Conservation (phyloP, 2,888 invertebrate genomes). For the Mesochorus sp. region DNA sequence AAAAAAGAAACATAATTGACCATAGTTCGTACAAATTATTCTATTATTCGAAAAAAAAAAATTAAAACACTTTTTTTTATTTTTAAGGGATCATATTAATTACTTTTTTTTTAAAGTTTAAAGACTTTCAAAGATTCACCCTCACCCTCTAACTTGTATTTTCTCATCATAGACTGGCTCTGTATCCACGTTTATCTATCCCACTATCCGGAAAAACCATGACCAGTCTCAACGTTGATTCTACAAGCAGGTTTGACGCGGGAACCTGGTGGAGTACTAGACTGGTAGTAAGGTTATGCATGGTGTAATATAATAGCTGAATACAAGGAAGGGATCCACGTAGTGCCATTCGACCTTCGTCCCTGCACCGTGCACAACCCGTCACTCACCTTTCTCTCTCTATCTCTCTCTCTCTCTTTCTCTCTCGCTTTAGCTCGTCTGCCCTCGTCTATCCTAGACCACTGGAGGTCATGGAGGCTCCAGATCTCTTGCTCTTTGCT, state of each 20-base stretch:
- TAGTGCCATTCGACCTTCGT: conserved; percentile 56
- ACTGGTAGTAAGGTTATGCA: conserved; percentile 29
- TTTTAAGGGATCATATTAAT: background rate
- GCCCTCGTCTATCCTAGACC: conserved; percentile 35
- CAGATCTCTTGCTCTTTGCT: conserved; percentile 12
- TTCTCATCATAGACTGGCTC: conserved; percentile 35
- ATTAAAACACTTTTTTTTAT: too few relatives aligned
- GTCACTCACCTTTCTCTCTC: conserved; percentile 41
- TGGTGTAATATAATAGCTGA: conserved; percentile 34
- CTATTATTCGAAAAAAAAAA: too few relatives aligned
- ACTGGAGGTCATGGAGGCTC: conserved; percentile 29
- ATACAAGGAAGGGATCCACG: conserved; percentile 12
- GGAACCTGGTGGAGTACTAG: conserved; percentile 37
- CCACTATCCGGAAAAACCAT: conserved; percentile 69
- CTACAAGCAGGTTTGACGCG: conserved; percentile 69
- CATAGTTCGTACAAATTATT: too few relatives aligned
- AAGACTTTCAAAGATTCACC: too few relatives aligned
- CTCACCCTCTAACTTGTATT: conserved; percentile 19
- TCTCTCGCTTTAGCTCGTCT: conserved; percentile 4
- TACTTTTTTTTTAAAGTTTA: conserved; percentile 17
- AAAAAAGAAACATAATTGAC: too few relatives aligned
- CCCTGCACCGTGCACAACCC: conserved; percentile 58
- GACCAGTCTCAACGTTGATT: conserved; percentile 80
- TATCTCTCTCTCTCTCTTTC: conserved; percentile 8
- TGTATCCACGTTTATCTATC: too few relatives aligned